A percentile compares a stretch with the other conserved stretches of the same genome.
phyloP scores from a whole-genome alignment of 2,113 vertebrate species.

The Mola mola region DNA sequence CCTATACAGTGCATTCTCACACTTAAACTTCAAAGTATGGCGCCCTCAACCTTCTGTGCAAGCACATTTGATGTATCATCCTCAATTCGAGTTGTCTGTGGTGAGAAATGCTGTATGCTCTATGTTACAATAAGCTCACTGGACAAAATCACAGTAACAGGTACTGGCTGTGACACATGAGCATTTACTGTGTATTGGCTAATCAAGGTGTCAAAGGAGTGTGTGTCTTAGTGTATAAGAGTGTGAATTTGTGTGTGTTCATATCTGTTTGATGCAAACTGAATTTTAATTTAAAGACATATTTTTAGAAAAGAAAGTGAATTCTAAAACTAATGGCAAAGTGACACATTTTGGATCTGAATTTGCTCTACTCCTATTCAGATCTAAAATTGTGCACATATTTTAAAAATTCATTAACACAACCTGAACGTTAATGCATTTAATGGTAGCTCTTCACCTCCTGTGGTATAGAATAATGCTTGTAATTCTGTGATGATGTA shows the following conservation, averaged over 20 bases:
- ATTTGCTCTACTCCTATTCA: slow-evolving; percentile 9
- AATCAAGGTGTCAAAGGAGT: slow-evolving; percentile 47
- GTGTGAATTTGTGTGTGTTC: slow-evolving; percentile 3
- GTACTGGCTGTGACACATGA: slow-evolving; percentile 60
- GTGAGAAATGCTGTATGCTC: slow-evolving; percentile 38
- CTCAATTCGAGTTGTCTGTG: slow-evolving; percentile 54
- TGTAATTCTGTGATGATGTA: too few species aligned
- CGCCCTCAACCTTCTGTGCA: slow-evolving; percentile 80
- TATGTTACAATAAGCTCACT: slow-evolving; percentile 48
- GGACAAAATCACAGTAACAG: slow-evolving; percentile 69
- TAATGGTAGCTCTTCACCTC: not conserved
- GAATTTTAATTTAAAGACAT: slow-evolving; percentile 25
- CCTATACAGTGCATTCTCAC: slow-evolving; percentile 41
- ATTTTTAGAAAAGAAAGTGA: slow-evolving; percentile 5
- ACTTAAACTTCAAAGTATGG: slow-evolving; percentile 53
- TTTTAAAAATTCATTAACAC: slow-evolving; percentile 19
- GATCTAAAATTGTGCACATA: slow-evolving; percentile 30
- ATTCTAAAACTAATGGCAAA: slow-evolving; percentile 25
- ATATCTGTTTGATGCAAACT: slow-evolving; percentile 16
- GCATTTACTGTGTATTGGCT: slow-evolving; percentile 53
- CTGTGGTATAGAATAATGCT: too few species aligned
- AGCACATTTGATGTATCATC: slow-evolving; percentile 60
- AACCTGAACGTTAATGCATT: slow-evolving; percentile 12
- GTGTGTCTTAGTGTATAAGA: slow-evolving; percentile 10
- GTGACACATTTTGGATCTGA: slow-evolving; percentile 3